These are phyloP conservation scores for Talpa occidentalis DNA, from an alignment of 2,113 vertebrate genomes.

Conservation along the genomic window DNA sequence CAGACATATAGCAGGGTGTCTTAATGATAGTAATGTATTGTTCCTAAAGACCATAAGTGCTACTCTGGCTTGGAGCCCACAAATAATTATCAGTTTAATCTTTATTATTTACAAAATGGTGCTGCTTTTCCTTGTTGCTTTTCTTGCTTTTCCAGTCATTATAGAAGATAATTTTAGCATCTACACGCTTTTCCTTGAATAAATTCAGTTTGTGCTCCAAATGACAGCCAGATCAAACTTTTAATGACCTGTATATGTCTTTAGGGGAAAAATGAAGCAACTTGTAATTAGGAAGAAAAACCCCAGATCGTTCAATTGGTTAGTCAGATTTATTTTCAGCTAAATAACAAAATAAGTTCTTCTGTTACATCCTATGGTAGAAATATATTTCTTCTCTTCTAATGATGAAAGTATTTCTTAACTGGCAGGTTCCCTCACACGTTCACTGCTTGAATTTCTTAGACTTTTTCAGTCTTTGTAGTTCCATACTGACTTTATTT, in stretches of 20 bases:
- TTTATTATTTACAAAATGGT: constrained; percentile 30
- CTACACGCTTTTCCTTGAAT: constrained; percentile 1
- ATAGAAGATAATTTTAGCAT: constrained; percentile 2
- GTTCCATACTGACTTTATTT: constrained; percentile 29
- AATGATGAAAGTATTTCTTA: not conserved
- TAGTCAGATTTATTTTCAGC: constrained; percentile 56
- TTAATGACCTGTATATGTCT: constrained; percentile 37
- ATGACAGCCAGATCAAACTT: constrained; percentile 19
- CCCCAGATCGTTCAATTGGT: constrained; percentile 49
- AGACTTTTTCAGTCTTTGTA: constrained; percentile 36
- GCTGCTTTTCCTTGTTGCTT: constrained; percentile 27
- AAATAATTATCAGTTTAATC: constrained; percentile 38
- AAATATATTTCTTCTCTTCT: constrained; percentile 45
- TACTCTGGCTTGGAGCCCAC: not conserved
- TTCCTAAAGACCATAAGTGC: not conserved
- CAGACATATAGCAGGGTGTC: not conserved
- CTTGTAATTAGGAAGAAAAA: constrained; percentile 64
- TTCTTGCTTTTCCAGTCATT: not conserved
- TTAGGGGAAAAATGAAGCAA: not conserved
- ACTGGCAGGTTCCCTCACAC: not conserved
- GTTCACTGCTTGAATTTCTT: constrained; percentile 47
- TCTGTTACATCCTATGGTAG: constrained; percentile 24
- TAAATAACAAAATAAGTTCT: constrained; percentile 66
- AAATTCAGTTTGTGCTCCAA: constrained; percentile 43
- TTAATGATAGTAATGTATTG: not conserved